These are phyloP conservation scores for Labeo catla DNA, from an alignment of 2,113 vertebrate genomes.

Conservation along the genomic window DNA sequence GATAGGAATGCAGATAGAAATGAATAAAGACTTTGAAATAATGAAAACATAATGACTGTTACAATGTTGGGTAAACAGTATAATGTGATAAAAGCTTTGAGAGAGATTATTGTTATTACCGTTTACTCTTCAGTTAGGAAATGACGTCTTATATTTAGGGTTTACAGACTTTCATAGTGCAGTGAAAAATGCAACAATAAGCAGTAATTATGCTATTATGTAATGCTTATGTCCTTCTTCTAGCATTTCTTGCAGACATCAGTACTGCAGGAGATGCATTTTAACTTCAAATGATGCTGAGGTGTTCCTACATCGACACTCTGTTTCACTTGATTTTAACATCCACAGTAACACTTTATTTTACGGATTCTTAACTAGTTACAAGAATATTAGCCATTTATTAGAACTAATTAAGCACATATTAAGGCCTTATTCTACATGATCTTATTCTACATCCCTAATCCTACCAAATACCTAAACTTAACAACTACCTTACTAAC, in stretches of 20 bases:
- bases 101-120: constrained; percentile 12
- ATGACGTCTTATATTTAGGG: background rate
- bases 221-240: background rate
- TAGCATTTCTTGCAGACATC: background rate
- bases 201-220: background rate
- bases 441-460: no score
- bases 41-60: constrained; percentile 14
- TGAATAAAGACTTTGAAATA: background rate
- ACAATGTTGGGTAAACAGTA: constrained; percentile 6
- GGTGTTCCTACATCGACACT: background rate
- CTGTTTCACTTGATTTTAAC: background rate
- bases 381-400: no score
- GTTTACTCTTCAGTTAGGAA: background rate
- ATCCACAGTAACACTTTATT: background rate
- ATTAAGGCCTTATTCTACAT: no score
- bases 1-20: constrained; percentile 36
- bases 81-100: constrained; percentile 16
- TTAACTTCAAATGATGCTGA: background rate
- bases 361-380: no score
- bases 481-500: no score
- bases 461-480: no score
- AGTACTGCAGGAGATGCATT: background rate
- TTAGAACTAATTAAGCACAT: no score
- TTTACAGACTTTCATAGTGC: background rate
- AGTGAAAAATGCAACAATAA: background rate